Evolutionary conservation across 1,140 invertebrate genomes (phyloP).

Genomic region (Drosophila setifemur): DNA sequence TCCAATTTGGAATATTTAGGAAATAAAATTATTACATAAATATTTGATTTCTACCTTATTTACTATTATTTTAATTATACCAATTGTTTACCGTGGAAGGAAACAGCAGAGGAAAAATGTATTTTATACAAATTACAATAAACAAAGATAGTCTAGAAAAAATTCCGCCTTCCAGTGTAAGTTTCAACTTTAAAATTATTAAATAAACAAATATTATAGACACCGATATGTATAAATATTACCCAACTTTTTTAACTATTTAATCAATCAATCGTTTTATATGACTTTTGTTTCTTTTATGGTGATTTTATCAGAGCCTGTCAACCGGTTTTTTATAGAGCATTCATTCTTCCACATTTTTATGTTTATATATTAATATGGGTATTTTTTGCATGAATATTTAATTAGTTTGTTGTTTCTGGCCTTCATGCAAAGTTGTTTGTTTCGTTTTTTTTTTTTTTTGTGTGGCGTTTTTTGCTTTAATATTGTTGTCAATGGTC

Average conservation of each 20-base stretch:
- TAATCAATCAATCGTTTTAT: slow-evolving; percentile 10
- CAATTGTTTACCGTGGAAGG: background rate
- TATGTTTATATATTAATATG: slow-evolving; percentile 25
- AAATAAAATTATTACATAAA: too few relatives aligned
- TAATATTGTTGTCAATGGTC: slow-evolving; percentile 36
- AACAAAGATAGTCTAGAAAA: background rate
- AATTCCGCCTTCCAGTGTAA: background rate
- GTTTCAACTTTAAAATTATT: background rate
- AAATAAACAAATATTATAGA: slow-evolving; percentile 6
- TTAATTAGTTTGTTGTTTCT: slow-evolving; percentile 76
- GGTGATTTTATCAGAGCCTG: background rate
- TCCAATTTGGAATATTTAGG: too few relatives aligned
- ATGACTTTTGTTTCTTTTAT: background rate
- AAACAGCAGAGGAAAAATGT: background rate
- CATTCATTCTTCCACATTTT: slow-evolving; percentile 20
- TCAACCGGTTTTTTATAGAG: slow-evolving; percentile 10
- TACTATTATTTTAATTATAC: background rate
- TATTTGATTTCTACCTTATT: too few relatives aligned
- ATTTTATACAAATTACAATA: background rate
- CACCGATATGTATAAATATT: background rate
- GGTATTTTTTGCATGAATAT: slow-evolving; percentile 43
- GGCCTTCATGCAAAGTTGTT: slow-evolving; percentile 34
- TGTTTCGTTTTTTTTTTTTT: slow-evolving; percentile 32
- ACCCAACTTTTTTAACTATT: slow-evolving; percentile 1
- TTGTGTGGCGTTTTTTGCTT: slow-evolving; percentile 5